phyloP scores from a whole-genome alignment of 2,113 vertebrate species.

The Pantherophis guttatus region DNA sequence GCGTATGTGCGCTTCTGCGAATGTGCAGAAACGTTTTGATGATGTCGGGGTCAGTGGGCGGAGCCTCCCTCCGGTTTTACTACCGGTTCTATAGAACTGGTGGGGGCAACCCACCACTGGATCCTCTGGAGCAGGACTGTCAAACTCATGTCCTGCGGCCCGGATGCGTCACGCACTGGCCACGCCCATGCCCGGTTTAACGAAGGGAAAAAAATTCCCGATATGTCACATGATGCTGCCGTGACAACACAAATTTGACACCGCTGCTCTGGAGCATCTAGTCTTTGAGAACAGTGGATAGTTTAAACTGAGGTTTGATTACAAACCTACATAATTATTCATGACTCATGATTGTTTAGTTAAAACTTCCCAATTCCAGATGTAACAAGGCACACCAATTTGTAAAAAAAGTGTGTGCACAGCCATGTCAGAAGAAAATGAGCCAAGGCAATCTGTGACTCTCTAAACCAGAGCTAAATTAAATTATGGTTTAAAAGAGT shows the following conservation, averaged over 20 bases:
- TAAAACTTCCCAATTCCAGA: neutral
- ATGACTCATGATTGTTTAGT: neutral
- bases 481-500: neutral
- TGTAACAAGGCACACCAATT: neutral
- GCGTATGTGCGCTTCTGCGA: too few relatives aligned
- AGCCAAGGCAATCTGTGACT: neutral
- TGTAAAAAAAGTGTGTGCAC: neutral
- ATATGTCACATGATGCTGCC: too few relatives aligned
- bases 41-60: too few relatives aligned
- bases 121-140: too few relatives aligned
- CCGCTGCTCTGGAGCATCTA: neutral
- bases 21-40: too few relatives aligned
- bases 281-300: neutral
- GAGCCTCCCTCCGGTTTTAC: too few relatives aligned
- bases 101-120: too few relatives aligned
- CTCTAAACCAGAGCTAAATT: neutral
- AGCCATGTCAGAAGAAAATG: neutral
- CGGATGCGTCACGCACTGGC: too few relatives aligned
- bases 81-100: too few relatives aligned
- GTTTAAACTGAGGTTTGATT: neutral
- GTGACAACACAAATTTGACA: too few relatives aligned
- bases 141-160: rapidly evolving
- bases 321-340: neutral
- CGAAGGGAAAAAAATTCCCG: rapidly evolving
- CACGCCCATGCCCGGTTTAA: too few relatives aligned